Conservation (phyloP, 2,888 invertebrate genomes). For the Trimorus sp. region DNA sequence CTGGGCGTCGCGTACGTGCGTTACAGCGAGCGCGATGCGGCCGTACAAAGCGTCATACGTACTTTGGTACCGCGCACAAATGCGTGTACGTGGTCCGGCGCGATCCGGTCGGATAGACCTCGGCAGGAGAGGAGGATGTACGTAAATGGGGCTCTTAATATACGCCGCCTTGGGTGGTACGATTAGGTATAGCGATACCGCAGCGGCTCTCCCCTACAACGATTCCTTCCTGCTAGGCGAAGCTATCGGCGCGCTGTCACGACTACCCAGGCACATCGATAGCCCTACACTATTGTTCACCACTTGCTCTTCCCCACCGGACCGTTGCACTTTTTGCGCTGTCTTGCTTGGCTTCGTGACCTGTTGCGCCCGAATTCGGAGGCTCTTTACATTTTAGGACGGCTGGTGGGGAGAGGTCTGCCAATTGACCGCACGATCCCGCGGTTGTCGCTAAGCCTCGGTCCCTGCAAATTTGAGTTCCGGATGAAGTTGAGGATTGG, state of each 20-base stretch:
- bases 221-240: constrained; percentile 79
- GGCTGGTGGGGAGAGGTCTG: constrained; percentile 20
- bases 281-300: constrained; percentile 66
- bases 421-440: constrained; percentile 1
- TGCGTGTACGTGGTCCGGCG: constrained; percentile 51
- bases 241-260: constrained; percentile 75
- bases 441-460: background rate
- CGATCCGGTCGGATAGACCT: constrained; percentile 58
- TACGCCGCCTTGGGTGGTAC: constrained; percentile 82
- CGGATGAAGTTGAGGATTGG: background rate
- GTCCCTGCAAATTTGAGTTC: no score
- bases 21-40: constrained; percentile 25
- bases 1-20: constrained; percentile 22
- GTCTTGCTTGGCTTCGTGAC: constrained; percentile 10
- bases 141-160: constrained; percentile 80
- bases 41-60: constrained; percentile 55
- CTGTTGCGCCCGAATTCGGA: constrained; percentile 46
- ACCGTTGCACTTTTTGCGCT: constrained; percentile 34
- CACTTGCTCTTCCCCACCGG: constrained; percentile 43
- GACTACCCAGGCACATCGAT: constrained; percentile 72
- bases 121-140: constrained; percentile 76
- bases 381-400: constrained; percentile 27
- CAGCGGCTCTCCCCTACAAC: constrained; percentile 75
- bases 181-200: constrained; percentile 76
- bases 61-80: constrained; percentile 54